Evolutionary conservation across 1,140 invertebrate genomes (phyloP).

Genomic region (Grapholita molesta): DNA sequence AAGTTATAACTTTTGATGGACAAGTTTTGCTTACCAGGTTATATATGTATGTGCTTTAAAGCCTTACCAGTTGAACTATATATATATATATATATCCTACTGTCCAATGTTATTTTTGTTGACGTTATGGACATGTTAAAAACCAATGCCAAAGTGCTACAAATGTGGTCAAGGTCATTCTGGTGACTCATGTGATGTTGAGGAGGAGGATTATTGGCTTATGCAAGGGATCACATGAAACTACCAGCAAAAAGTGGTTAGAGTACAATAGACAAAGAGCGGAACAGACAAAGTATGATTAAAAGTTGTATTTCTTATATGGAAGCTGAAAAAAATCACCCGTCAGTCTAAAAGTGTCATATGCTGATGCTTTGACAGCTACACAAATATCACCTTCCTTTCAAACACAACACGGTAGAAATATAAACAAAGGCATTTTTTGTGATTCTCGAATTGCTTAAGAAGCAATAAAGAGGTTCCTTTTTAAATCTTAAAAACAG

Average conservation of each 20-base stretch:
- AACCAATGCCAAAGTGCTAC: too few relatives aligned
- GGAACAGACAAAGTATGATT: too few relatives aligned
- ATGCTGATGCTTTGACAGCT: neutral
- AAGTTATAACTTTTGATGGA: too few relatives aligned
- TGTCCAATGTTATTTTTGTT: slow-evolving; percentile 27
- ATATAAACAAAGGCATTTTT: too few relatives aligned
- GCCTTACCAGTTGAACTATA: slow-evolving; percentile 21
- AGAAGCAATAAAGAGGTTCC: too few relatives aligned
- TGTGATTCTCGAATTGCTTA: too few relatives aligned
- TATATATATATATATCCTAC: slow-evolving; percentile 26
- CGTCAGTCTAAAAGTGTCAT: neutral
- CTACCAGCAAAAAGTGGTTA: neutral
- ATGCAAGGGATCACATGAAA: slow-evolving; percentile 18
- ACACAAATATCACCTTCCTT: too few relatives aligned
- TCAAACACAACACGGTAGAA: too few relatives aligned
- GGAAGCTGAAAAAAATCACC: neutral
- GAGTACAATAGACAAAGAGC: neutral
- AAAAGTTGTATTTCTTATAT: neutral
- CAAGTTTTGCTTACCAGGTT: slow-evolving; percentile 18
- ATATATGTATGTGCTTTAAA: slow-evolving; percentile 20
- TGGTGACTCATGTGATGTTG: slow-evolving; percentile 19
- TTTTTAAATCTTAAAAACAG: too few relatives aligned
- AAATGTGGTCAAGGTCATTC: slow-evolving; percentile 21
- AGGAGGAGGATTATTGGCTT: neutral
- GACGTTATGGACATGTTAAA: slow-evolving; percentile 25